Evolutionary conservation across 2,888 invertebrate genomes (phyloP), one percentile per base, ranked within the genome.

Genomic region (Limnephilus rhombicus): DNA sequence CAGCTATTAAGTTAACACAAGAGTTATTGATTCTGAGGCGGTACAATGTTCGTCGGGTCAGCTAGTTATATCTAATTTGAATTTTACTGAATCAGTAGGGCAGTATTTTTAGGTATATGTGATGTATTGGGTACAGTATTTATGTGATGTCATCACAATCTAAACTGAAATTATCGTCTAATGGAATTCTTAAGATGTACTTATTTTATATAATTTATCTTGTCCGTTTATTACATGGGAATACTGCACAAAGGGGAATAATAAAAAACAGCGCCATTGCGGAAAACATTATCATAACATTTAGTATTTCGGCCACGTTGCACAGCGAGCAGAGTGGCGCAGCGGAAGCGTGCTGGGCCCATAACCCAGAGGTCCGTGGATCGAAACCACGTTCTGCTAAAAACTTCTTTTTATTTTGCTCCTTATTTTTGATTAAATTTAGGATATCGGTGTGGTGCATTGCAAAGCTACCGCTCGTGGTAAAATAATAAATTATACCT

Each of bases 301-400:
- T 68, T 24, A 5, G 68, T 68, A 68, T 24, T 68, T n/a, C 68
- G 2, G 68, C 68, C 68, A 68, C 68, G 68, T 68, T 24, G n/a
- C 24, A n/a, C 68, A 68, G 24, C 24, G 94, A 97, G 97, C 97
- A 97, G 97, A 97, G 97, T 97, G 97, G 97, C 97, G 97, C 97
- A 97, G 97, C 97, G 97, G 97, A 97, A 97, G 97, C 97, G 97
- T 97, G 97, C 97, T 97, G 97, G 97, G 97, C 97, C 97, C 97
- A 97, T 97, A 97, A 98, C 97, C 98, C 98, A 98, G 98, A 98
- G 98, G 97, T 98, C 98, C 98, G 98, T 98, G 97, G 98, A 98
- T 98, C 97, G 98, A 98, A 98, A 98, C 97, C 97, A 98, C 97
- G 98, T 97, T 97, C 97, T 97, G 97, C 97, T 97, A 97, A 29